Base-by-base conservation (phyloP, 2,113 vertebrate genomes). In the Puma concolor region DNA sequence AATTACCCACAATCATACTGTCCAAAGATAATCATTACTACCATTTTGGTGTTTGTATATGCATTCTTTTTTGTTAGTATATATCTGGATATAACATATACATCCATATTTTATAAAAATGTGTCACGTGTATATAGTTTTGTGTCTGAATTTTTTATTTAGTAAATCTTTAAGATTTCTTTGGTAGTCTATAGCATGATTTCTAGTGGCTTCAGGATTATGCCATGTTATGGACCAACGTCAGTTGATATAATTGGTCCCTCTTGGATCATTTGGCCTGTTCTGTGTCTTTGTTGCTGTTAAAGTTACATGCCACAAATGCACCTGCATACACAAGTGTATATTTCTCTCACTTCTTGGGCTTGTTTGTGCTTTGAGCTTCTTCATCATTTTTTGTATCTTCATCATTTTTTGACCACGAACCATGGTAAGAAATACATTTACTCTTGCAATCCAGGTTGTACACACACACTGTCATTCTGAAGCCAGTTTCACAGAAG, bases 381-480 rank as follows among this genome's bases (percentile, higher is more conserved):
- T 67, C 69, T n/a, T n/a, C n/a, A n/a, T n/a, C n/a, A n/a, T n/a
- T 38, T 94, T 76, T 87, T 41, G n/a, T 92, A 17, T 77, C 66
- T 81, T 91, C 38, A 57, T 29, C 71, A 15, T 15, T 84, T 85
- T 91, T 85, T 91, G 19, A 88, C 71, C 15, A 7, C 69, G 31
- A 69, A 66, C 66, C 31, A 82, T 25, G 60, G 63, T 93, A 81
- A 88, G 82, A 96, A 96, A 77, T 92, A 90, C 38, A 88, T 76
- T 57, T 80, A 94, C 13, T 91, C 5, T 76, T 76, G 36, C n/a
- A 85, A 4, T 95, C 27, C 31, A 82, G 36, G 54, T 84, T 88
- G 23, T 31, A 12, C 48, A 64, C 5, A 66, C 33, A 92, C 14
- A 27, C 15, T 33, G 23, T 36, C 3, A 13, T 31, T 86, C n/a